phyloP scores from a whole-genome alignment of 2,888 invertebrate species.

The Danaus chrysippus region DNA sequence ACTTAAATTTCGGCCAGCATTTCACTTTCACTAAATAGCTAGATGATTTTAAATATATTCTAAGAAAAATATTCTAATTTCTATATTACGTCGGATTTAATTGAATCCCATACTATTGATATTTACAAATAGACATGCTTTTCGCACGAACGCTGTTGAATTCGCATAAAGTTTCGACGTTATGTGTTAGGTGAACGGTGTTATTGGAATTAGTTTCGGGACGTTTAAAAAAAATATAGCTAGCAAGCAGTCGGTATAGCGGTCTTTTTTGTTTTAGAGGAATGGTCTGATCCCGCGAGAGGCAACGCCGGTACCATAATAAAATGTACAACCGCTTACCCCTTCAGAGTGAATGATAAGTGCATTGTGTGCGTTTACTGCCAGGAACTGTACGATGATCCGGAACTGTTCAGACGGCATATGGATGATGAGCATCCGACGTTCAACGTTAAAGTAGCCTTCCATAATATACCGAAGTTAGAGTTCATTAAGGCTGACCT shows the following conservation, averaged over 20 bases:
- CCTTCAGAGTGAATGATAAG: slow-evolving; percentile 68
- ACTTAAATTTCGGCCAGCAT: too few relatives aligned
- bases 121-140: too few relatives aligned
- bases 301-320: slow-evolving; percentile 63
- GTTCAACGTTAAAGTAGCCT: slow-evolving; percentile 60
- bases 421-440: slow-evolving; percentile 58
- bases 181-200: too few relatives aligned
- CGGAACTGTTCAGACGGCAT: slow-evolving; percentile 54
- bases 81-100: too few relatives aligned
- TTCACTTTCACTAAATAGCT: too few relatives aligned
- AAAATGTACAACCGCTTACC: slow-evolving; percentile 65
- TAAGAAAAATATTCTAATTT: too few relatives aligned
- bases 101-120: too few relatives aligned
- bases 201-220: too few relatives aligned
- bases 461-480: slow-evolving; percentile 59
- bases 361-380: slow-evolving; percentile 70
- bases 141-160: too few relatives aligned
- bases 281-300: slow-evolving; percentile 59
- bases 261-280: slow-evolving; percentile 67
- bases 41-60: too few relatives aligned
- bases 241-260: slow-evolving; percentile 26
- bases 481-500: slow-evolving; percentile 67
- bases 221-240: too few relatives aligned
- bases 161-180: too few relatives aligned
- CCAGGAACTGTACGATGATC: slow-evolving; percentile 61